phyloP scores from a whole-genome alignment of 2,113 vertebrate species.

The Perca fluviatilis region DNA sequence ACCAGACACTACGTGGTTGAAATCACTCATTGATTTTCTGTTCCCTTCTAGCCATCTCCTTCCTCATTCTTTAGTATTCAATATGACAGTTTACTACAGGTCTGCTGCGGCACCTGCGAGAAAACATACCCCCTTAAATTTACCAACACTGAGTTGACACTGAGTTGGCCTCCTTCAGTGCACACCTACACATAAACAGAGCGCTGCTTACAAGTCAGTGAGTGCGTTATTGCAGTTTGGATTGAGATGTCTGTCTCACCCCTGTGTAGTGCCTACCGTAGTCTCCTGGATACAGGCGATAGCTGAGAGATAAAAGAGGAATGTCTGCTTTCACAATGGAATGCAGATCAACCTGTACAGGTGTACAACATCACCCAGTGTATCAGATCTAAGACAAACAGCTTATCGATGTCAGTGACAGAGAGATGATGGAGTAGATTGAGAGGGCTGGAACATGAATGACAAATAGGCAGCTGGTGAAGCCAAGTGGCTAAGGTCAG shows the following conservation, averaged over 20 bases:
- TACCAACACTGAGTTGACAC: conserved; percentile 21
- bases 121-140: conserved; percentile 39
- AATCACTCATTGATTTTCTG: conserved; percentile 74
- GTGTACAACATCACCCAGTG: not conserved
- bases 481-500: conserved; percentile 62
- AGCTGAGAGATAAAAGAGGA: conserved; percentile 38
- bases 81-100: conserved; percentile 50
- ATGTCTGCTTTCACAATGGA: conserved; percentile 27
- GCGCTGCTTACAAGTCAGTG: not conserved
- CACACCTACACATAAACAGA: conserved; percentile 12
- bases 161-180: conserved; percentile 27
- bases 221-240: conserved; percentile 32
- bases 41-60: conserved; percentile 51
- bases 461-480: not conserved
- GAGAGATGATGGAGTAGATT: not conserved
- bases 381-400: conserved; percentile 22
- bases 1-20: conserved; percentile 55
- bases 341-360: conserved; percentile 31
- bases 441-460: not conserved
- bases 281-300: not conserved
- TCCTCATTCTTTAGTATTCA: conserved; percentile 55
- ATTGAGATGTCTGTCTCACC: conserved; percentile 26
- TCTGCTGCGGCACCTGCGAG: conserved; percentile 32
- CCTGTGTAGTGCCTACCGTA: not conserved
- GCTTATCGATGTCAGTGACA: conserved; percentile 12